These are phyloP conservation scores for Neria commutata DNA, from an alignment of 2,888 invertebrate genomes.

Conservation along the genomic window DNA sequence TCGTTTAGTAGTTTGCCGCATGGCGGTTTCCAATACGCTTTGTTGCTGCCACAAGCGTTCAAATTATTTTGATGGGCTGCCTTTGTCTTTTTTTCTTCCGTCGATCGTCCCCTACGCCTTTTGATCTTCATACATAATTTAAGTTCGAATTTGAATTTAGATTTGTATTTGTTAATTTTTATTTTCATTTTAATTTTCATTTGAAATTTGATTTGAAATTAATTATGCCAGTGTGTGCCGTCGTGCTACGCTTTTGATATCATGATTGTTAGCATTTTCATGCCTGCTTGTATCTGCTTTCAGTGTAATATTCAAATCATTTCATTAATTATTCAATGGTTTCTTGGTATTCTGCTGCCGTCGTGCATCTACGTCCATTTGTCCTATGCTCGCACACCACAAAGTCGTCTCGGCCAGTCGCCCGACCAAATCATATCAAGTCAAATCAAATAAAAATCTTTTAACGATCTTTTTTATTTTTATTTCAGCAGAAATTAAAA, in stretches of 20 bases:
- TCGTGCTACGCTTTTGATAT: conserved; percentile 30
- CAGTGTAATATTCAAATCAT: conserved; percentile 41
- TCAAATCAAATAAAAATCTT: conserved; percentile 23
- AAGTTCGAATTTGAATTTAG: conserved; percentile 51
- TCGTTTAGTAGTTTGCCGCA: no score
- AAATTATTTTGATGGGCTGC: conserved; percentile 21
- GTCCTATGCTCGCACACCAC: no score
- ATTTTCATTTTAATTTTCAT: conserved; percentile 26
- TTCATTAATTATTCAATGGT: conserved; percentile 29
- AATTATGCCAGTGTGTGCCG: conserved; percentile 19
- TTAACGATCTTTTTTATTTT: no score
- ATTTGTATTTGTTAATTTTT: conserved; percentile 39
- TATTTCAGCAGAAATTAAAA: conserved; percentile 17
- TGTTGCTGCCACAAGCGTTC: conserved; percentile 12
- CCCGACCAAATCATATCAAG: conserved; percentile 8
- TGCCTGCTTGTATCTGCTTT: conserved; percentile 36
- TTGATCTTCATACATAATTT: conserved; percentile 51
- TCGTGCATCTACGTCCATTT: no score
- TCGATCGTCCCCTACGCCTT: conserved; percentile 20
- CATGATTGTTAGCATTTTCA: conserved; percentile 25
- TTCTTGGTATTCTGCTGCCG: conserved; percentile 17
- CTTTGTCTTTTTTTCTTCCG: conserved; percentile 12
- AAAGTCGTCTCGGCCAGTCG: no score
- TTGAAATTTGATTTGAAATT: conserved; percentile 17
- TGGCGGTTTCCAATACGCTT: not conserved